Evolutionary conservation across 2,797 vertebrate genomes (phyloP).

Genomic region (Mus minutoides): DNA sequence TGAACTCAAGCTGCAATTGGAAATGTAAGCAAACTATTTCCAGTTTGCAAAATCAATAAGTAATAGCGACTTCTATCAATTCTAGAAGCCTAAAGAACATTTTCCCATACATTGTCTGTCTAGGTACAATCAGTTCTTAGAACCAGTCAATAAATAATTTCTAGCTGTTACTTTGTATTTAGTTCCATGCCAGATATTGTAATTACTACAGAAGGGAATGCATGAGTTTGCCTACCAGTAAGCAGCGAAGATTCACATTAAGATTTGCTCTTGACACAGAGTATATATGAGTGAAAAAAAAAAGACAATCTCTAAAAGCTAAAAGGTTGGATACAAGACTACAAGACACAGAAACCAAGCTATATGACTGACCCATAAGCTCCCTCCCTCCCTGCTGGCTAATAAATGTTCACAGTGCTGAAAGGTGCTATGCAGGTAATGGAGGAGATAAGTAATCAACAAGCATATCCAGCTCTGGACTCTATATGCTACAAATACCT

Average conservation of each 20-base stretch:
- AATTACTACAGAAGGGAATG: not conserved
- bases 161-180: slow-evolving; percentile 21
- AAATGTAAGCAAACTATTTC: slow-evolving; percentile 43
- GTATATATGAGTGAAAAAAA: not conserved
- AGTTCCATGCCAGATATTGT: not conserved
- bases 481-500: not conserved
- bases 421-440: not conserved
- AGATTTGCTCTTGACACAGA: not conserved
- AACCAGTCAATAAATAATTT: slow-evolving; percentile 26
- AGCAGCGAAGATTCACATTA: not conserved
- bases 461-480: not conserved
- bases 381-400: not conserved
- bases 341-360: not conserved
- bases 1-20: not conserved
- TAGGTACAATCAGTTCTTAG: slow-evolving; percentile 28
- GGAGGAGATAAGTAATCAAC: not conserved
- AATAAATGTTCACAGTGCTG: not conserved
- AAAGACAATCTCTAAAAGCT: not conserved
- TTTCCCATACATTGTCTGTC: slow-evolving; percentile 46
- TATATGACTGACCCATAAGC: not conserved
- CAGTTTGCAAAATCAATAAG: slow-evolving; percentile 52
- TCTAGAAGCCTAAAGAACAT: slow-evolving; percentile 20
- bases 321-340: not conserved
- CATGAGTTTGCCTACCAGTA: not conserved
- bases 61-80: slow-evolving; percentile 41